Evolutionary conservation across 2,888 invertebrate genomes (phyloP).

Genomic region (Xylota segnis): DNA sequence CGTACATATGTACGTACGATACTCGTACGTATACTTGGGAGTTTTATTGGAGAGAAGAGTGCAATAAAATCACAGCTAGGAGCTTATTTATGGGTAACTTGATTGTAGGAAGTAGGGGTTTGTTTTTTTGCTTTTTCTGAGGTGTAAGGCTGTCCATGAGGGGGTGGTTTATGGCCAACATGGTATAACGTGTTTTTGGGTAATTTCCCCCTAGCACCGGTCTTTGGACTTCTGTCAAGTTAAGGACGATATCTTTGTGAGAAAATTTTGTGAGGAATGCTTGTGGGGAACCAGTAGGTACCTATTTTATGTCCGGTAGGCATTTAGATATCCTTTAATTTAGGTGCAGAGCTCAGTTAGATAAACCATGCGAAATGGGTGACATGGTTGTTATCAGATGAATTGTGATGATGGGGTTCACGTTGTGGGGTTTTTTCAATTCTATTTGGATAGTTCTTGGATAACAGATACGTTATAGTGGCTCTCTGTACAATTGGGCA

Average conservation of each 20-base stretch:
- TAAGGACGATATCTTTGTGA: neutral
- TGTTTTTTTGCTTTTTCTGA: neutral
- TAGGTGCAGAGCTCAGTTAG: too few relatives aligned
- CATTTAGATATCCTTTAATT: too few relatives aligned
- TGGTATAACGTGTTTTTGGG: neutral
- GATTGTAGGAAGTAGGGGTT: conserved; percentile 14
- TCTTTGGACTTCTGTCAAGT: neutral
- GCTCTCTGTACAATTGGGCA: too few relatives aligned
- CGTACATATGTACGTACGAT: neutral
- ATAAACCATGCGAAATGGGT: neutral
- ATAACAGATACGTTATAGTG: too few relatives aligned
- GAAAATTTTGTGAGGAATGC: neutral
- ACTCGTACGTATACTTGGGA: neutral
- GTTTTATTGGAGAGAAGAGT: conserved; percentile 39
- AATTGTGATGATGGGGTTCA: too few relatives aligned
- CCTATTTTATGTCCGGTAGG: too few relatives aligned
- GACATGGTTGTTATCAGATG: too few relatives aligned
- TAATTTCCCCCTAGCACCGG: neutral
- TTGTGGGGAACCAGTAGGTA: neutral
- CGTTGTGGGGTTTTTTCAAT: too few relatives aligned
- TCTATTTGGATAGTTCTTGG: too few relatives aligned
- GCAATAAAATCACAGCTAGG: conserved; percentile 51
- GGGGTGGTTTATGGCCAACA: neutral
- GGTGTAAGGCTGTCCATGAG: neutral
- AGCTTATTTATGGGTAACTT: conserved; percentile 43